Percentiles rank a stretch among this genome's conserved stretches.
These are phyloP conservation scores for Schizopygopsis pylzovi DNA, from an alignment of 2,797 vertebrate species.

Conservation along the genomic window DNA sequence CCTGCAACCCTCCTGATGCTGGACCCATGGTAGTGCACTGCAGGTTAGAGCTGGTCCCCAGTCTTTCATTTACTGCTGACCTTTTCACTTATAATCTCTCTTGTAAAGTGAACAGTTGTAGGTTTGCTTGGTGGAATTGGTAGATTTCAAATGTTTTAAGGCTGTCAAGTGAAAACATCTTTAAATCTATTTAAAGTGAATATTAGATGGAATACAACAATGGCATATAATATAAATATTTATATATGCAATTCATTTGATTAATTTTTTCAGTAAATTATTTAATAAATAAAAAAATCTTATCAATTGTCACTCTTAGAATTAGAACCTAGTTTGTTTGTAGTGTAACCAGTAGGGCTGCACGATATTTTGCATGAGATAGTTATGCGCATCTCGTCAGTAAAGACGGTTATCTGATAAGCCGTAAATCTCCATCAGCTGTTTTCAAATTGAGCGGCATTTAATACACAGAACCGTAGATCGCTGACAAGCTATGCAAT, in stretches of 20 bases:
- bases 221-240: no score
- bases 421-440: no score
- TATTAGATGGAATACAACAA: no score
- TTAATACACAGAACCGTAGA: no score
- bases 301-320: neutral
- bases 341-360: slow-evolving; percentile 1
- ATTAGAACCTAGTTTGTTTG: neutral
- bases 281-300: neutral
- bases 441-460: no score
- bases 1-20: slow-evolving; percentile 90
- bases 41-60: slow-evolving; percentile 79
- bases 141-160: neutral
- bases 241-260: neutral
- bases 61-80: slow-evolving; percentile 16
- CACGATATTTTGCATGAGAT: no score
- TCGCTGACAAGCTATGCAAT: no score
- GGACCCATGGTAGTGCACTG: slow-evolving; percentile 97
- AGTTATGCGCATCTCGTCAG: no score
- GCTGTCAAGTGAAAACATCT: no score
- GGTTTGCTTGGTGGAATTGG: slow-evolving; percentile 10
- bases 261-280: neutral
- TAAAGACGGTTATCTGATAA: no score
- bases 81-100: slow-evolving; percentile 40
- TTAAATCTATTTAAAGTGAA: no score
- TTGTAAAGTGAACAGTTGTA: slow-evolving; percentile 19